phyloP scores from a whole-genome alignment of 2,888 invertebrate genomes.

The Dolichomitus sp. region DNA sequence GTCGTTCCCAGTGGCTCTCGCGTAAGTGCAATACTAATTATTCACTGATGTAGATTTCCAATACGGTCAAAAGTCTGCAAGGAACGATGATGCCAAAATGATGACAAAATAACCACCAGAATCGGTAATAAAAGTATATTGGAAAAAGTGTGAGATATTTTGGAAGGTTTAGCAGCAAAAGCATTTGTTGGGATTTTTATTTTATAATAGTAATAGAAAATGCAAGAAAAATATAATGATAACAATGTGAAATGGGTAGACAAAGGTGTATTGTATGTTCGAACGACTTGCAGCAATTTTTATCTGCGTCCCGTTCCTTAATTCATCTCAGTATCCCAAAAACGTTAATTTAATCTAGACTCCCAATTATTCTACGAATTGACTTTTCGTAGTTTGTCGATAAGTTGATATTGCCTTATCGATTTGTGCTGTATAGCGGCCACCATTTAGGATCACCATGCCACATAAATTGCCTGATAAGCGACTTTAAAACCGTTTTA shows the following conservation, averaged over 20 bases:
- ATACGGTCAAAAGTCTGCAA: too few relatives aligned
- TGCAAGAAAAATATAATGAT: neutral
- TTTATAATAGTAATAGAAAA: too few relatives aligned
- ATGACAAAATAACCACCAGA: too few relatives aligned
- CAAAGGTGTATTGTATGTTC: neutral
- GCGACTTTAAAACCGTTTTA: constrained; percentile 42
- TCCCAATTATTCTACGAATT: constrained; percentile 21
- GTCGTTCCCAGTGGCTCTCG: too few relatives aligned
- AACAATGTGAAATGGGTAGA: neutral
- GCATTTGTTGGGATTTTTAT: too few relatives aligned
- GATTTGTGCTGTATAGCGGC: constrained; percentile 27
- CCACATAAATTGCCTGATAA: constrained; percentile 44
- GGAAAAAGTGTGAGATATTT: too few relatives aligned
- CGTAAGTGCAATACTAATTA: too few relatives aligned
- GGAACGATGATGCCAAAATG: too few relatives aligned
- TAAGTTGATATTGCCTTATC: constrained; percentile 32
- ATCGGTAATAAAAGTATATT: too few relatives aligned
- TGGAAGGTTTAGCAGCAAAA: too few relatives aligned
- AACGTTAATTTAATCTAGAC: neutral
- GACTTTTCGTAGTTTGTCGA: neutral
- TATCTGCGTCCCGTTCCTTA: neutral
- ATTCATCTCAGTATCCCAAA: neutral
- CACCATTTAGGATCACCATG: constrained; percentile 42
- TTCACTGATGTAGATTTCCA: too few relatives aligned
- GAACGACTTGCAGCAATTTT: too few relatives aligned